Conservation (phyloP, 2,888 invertebrate species). For the Cosmorhoe ocellata region DNA sequence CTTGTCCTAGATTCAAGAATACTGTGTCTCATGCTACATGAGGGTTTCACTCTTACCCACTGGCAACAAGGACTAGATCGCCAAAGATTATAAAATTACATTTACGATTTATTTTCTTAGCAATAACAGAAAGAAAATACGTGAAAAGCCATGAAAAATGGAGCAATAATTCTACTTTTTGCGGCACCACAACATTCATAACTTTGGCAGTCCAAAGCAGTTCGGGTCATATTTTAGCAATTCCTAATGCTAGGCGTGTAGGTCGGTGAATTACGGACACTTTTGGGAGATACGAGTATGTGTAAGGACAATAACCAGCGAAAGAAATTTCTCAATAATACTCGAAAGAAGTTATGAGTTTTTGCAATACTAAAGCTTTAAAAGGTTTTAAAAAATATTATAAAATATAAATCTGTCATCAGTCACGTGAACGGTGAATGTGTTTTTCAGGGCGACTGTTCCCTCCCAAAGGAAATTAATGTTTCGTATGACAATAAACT, state of each 20-base stretch:
- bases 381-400: too few relatives aligned
- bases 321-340: not conserved
- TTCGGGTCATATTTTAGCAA: constrained; percentile 15
- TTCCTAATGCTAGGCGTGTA: constrained; percentile 27
- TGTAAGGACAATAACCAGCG: not conserved
- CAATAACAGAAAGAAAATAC: not conserved
- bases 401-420: too few relatives aligned
- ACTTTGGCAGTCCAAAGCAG: constrained; percentile 11
- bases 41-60: not conserved
- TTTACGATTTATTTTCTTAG: too few relatives aligned
- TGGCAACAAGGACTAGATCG: too few relatives aligned
- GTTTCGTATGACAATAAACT: constrained; percentile 48
- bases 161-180: constrained; percentile 3
- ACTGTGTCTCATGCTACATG: not conserved
- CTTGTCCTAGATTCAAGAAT: constrained; percentile 27
- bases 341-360: too few relatives aligned
- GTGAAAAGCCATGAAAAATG: not conserved
- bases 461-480: constrained; percentile 52
- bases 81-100: too few relatives aligned
- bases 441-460: not conserved
- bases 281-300: constrained; percentile 14
- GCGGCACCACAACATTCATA: constrained; percentile 13
- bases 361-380: too few relatives aligned
- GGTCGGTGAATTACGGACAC: constrained; percentile 39
- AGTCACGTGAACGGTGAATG: not conserved